Base-by-base conservation (phyloP, 92 coral and sea anemone genomes). In the Zoanthus sociatus region DNA sequence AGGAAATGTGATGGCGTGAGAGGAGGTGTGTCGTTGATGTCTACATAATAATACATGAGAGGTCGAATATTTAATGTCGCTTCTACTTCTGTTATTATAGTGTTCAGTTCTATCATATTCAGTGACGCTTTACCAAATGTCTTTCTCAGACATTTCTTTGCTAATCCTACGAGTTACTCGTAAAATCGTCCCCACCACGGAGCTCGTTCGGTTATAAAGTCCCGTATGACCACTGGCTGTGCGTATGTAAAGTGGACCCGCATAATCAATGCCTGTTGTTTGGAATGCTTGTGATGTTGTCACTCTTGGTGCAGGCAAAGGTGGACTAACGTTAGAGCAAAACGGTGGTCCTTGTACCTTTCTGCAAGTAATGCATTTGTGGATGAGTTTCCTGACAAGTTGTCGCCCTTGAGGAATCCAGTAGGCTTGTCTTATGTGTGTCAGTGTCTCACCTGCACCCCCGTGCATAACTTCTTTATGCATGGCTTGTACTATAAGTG, bases 61-160 rank as follows among this genome's bases (percentile, higher is more conserved):
- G 71, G 84, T 48, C 71, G 84, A 15, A 51, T 16, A 16, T 78
- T 78, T 6, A 78, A 37, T 13, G 69, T 56, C 20, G 84, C 72
- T 78, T 78, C 84, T 21, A 78, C 84, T 55, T 78, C 84, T 4
- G 84, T 78, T 12, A 78, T 6, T 16, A 78, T 55, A 5, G 84
- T 78, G n/a, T 58, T 53, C 26, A 78, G 82, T 78, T 78, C 84
- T 20, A 50, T 6, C 69, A 78, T 48, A 71, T 55, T 55, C 37
- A 78, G 42, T 50, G 83, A 9, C 42, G 83, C 33, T 51, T 78
- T 78, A 44, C 89, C 18, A 55, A 79, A 32, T 30, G 73, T 63
- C 67, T 78, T 86, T 76, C 63, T 76, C 73, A 86, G 37, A 72
- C 83, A 58, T 45, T 82, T 32, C 48, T 86, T 73, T 26, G 75